A percentile compares a stretch with the other conserved stretches of the same genome.
These are phyloP conservation scores for Catostylus mosaicus DNA, from an alignment of 30 jellyfish, hydroid and myxozoan species.

Conservation along the genomic window DNA sequence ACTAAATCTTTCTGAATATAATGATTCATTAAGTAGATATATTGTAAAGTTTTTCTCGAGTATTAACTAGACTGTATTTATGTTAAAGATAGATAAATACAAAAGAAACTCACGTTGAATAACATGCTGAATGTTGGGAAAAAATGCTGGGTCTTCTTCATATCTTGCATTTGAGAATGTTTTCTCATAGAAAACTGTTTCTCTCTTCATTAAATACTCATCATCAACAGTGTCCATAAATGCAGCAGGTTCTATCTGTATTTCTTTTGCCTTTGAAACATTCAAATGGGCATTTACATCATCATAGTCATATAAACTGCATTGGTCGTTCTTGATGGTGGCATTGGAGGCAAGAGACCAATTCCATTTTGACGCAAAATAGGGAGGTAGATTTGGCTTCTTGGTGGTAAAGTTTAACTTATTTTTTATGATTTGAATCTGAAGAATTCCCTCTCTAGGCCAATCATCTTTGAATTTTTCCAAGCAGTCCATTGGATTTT, in stretches of 20 bases:
- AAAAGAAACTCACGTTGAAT: slow-evolving; percentile 13
- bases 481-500: slow-evolving; percentile 82
- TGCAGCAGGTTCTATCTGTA: background rate
- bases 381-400: slow-evolving; percentile 12
- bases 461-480: slow-evolving; percentile 57
- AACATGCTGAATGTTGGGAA: slow-evolving; percentile 28
- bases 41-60: no score
- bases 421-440: slow-evolving; percentile 70
- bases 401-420: slow-evolving; percentile 1
- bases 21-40: no score
- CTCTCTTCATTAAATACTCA: slow-evolving; percentile 30
- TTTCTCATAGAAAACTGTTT: slow-evolving; percentile 23
- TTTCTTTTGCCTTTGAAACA: background rate
- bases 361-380: slow-evolving; percentile 58
- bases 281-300: background rate
- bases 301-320: background rate
- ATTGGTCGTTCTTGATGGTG: background rate
- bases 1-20: no score
- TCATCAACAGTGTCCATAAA: slow-evolving; percentile 25
- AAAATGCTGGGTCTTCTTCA: slow-evolving; percentile 6
- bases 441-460: slow-evolving; percentile 94
- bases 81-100: no score
- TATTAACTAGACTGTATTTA: no score
- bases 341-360: slow-evolving; percentile 17
- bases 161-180: background rate